Base-by-base conservation (phyloP, 2,888 invertebrate species). In the Dascillus cervinus region DNA sequence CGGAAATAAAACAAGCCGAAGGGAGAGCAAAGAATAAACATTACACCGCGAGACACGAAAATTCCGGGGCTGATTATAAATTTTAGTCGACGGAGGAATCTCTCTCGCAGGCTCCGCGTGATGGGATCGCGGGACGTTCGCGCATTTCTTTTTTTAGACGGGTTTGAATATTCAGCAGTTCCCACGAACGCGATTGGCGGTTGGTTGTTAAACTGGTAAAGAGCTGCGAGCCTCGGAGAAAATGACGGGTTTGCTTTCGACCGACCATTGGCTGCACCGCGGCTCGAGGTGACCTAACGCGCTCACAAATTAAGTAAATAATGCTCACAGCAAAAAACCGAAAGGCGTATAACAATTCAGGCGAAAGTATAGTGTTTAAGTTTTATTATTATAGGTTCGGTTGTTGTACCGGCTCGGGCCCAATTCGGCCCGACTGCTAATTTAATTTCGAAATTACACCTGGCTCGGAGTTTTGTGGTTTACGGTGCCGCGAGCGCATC, bases 21-120 rank as follows among this genome's bases (percentile, higher is more conserved):
- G 29, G 38, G 33, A 40, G 43, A 44, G 41, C 36, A 39, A 44
- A 42, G 44, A 43, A 44, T 45, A 43, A 45, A 45, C 39, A 42
- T 42, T 32, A 39, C 35, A 30, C 35, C 32, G 29, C 37, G 34
- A 25, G 34, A 45, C 46, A 46, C 37, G 46, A 39, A 46, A 46
- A 42, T 42, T 38, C 43, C 39, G 44, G 47, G 44, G 47, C 43
- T 31, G 34, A 43, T 44, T 42, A 46, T 49, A 48, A 49, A 51
- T 46, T 47, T 39, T 41, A 30, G n/a, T n/a, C n/a, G 41, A 32
- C 36, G 34, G 26, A 32, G 27, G 29, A 38, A 26, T 29, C 21
- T 19, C 31, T 27, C 26, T 32, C 38, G 33, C 30, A 32, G 29
- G 39, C 29, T 27, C 36, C 41, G 35, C 34, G 35, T 25, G 36